Conservation (phyloP, 2,797 vertebrate species). For the Phoeniculus purpureus region DNA sequence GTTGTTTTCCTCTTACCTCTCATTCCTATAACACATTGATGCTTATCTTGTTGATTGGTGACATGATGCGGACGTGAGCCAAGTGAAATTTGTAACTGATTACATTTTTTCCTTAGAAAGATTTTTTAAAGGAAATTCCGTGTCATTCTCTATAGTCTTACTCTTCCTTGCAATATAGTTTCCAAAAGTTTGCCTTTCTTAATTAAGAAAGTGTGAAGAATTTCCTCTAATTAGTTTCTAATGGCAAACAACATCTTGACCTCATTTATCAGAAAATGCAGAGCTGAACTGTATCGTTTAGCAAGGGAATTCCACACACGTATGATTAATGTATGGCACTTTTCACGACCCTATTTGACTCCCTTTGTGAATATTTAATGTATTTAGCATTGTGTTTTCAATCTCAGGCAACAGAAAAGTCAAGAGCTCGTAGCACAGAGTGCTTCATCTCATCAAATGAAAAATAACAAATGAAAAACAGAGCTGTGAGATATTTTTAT, state of each 20-base stretch:
- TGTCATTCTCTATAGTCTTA: background rate
- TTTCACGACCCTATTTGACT: slow-evolving; percentile 53
- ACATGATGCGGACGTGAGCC: background rate
- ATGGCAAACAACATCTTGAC: slow-evolving; percentile 57
- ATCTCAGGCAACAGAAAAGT: slow-evolving; percentile 12
- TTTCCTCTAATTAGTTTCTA: slow-evolving; percentile 56
- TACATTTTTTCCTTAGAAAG: background rate
- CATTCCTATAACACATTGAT: background rate
- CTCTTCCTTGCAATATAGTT: background rate
- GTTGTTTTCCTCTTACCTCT: background rate
- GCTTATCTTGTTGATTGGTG: background rate
- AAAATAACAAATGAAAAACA: slow-evolving; percentile 2
- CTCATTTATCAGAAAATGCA: slow-evolving; percentile 61
- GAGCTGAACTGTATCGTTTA: slow-evolving; percentile 40
- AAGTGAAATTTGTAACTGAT: slow-evolving; percentile 1
- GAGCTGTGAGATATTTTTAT: slow-evolving; percentile 31
- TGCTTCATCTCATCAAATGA: slow-evolving; percentile 15
- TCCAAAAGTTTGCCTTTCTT: slow-evolving; percentile 23
- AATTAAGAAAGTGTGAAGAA: slow-evolving; percentile 6
- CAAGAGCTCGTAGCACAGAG: background rate
- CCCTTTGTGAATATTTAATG: slow-evolving; percentile 63
- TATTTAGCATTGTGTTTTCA: slow-evolving; percentile 23
- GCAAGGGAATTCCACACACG: slow-evolving; percentile 56
- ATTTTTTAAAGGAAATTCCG: background rate
- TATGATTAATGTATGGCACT: slow-evolving; percentile 69